These are phyloP conservation scores for Andricus curvator DNA, from an alignment of 2,888 invertebrate species.

Conservation along the genomic window DNA sequence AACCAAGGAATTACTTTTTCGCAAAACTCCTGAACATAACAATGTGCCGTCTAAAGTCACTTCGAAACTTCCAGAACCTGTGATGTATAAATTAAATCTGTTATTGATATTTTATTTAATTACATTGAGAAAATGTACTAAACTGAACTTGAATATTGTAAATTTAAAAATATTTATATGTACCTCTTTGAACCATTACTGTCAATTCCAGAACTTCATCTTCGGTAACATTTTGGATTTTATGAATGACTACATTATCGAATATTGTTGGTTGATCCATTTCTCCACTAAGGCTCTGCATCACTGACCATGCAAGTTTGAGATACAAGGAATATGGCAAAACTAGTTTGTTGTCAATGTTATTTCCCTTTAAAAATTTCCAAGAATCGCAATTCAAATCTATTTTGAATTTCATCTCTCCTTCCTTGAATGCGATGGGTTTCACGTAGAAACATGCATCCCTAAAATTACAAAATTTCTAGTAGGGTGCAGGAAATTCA, in stretches of 20 bases:
- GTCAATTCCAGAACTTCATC: slow-evolving; percentile 73
- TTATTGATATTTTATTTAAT: slow-evolving; percentile 24
- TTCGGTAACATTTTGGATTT: slow-evolving; percentile 77
- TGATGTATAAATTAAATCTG: no score
- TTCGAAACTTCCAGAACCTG: slow-evolving; percentile 75
- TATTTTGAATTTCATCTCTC: slow-evolving; percentile 65
- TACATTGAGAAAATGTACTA: no score
- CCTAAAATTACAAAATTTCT: slow-evolving; percentile 23
- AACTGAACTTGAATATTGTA: no score
- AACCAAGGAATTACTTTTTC: slow-evolving; percentile 79
- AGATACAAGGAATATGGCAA: slow-evolving; percentile 82
- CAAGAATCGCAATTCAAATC: slow-evolving; percentile 71
- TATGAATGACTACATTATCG: slow-evolving; percentile 78
- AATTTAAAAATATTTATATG: no score
- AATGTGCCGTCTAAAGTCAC: slow-evolving; percentile 84
- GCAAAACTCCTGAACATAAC: slow-evolving; percentile 85
- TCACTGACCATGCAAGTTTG: slow-evolving; percentile 78
- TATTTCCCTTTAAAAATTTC: slow-evolving; percentile 79
- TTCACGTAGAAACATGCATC: slow-evolving; percentile 78
- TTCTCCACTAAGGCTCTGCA: slow-evolving; percentile 77
- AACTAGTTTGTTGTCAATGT: slow-evolving; percentile 81
- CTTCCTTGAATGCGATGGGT: slow-evolving; percentile 43
- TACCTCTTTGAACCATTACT: slow-evolving; percentile 68
- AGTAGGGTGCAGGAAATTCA: no score
- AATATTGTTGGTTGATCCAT: slow-evolving; percentile 71